Evolutionary conservation across 2,888 invertebrate genomes (phyloP).

Genomic region (Acleris laterana): DNA sequence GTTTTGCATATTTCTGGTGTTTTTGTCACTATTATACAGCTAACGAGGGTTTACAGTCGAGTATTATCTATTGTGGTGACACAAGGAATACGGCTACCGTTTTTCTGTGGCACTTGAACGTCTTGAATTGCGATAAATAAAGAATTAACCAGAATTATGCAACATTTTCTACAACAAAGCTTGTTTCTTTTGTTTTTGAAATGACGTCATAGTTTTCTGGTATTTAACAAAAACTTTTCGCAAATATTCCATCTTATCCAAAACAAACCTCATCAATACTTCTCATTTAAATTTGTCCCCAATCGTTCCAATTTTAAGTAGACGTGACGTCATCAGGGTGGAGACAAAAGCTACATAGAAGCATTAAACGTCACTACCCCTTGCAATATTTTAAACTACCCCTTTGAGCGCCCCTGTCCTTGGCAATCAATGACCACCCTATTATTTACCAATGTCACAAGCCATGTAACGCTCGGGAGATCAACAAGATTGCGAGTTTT

Average conservation of each 20-base stretch:
- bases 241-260: too few species aligned
- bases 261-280: too few species aligned
- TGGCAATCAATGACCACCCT: constrained; percentile 51
- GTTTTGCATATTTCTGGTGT: constrained; percentile 27
- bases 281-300: background rate
- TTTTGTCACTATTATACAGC: constrained; percentile 20
- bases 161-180: too few species aligned
- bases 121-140: background rate
- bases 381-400: constrained; percentile 78
- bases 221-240: background rate
- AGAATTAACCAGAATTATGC: too few species aligned
- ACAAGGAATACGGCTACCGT: background rate
- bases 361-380: constrained; percentile 55
- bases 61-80: constrained; percentile 1
- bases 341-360: constrained; percentile 31
- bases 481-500: constrained; percentile 24
- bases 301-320: constrained; percentile 8
- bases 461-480: constrained; percentile 28
- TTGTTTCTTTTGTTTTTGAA: too few species aligned
- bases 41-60: background rate
- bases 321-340: constrained; percentile 18
- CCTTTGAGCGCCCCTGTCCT: constrained; percentile 50
- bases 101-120: background rate
- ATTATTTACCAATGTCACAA: constrained; percentile 70
- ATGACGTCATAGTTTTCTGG: too few species aligned